phyloP scores from a whole-genome alignment of 2,797 vertebrate genomes.

The Sebastolobus altivelis region DNA sequence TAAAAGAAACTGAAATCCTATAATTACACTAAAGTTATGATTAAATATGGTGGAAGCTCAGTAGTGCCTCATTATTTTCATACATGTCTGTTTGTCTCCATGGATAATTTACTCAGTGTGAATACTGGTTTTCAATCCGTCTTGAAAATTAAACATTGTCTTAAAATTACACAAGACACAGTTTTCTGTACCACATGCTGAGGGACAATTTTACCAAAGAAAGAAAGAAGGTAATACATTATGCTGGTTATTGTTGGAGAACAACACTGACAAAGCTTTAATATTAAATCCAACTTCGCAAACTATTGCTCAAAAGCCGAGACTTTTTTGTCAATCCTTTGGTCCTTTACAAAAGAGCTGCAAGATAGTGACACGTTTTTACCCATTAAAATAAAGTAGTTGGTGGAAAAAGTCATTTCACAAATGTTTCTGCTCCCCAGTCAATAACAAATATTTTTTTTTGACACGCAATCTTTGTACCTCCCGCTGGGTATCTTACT shows the following conservation, averaged over 20 bases:
- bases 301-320: neutral
- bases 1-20: slow-evolving; percentile 5
- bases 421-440: neutral
- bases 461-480: neutral
- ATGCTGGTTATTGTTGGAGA: neutral
- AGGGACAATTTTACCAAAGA: neutral
- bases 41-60: slow-evolving; percentile 15
- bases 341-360: neutral
- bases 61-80: slow-evolving; percentile 1
- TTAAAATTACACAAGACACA: neutral
- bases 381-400: neutral
- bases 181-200: neutral
- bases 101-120: neutral
- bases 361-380: neutral
- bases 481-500: neutral
- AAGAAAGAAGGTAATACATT: neutral
- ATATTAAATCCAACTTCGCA: neutral
- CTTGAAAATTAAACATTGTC: neutral
- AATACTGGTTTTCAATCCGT: slow-evolving; percentile 15
- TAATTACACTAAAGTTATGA: slow-evolving; percentile 21
- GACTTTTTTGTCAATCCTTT: neutral
- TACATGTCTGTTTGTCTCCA: neutral
- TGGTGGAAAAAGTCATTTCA: neutral
- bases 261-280: neutral
- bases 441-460: neutral